phyloP scores from a whole-genome alignment of 2,797 vertebrate genomes.

The Synanceia verrucosa region DNA sequence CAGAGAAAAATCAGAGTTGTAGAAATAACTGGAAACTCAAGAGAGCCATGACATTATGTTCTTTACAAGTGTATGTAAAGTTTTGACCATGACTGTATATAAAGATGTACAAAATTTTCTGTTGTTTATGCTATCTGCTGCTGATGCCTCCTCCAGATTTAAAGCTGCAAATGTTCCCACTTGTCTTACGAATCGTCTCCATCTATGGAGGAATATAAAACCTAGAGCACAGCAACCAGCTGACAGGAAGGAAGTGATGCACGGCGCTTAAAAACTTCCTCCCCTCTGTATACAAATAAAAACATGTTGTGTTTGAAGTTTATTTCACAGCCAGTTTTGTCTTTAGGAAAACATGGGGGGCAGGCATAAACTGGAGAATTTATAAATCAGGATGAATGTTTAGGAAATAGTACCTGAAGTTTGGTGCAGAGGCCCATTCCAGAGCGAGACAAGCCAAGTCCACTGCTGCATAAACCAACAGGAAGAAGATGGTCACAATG shows the following conservation, averaged over 20 bases:
- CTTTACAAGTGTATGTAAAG: no score
- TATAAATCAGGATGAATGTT: constrained; percentile 72
- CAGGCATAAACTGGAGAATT: no score
- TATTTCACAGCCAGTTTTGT: constrained; percentile 24
- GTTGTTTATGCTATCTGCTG: constrained; percentile 8
- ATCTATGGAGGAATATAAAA: constrained; percentile 38
- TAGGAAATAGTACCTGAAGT: constrained; percentile 96
- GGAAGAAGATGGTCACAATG: constrained; percentile 92
- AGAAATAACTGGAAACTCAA: no score
- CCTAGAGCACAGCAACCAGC: constrained; percentile 14
- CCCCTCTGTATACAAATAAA: constrained; percentile 50
- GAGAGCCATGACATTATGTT: no score
- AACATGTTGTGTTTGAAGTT: constrained; percentile 42
- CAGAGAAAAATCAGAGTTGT: no score
- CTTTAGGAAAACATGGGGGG: constrained; percentile 30
- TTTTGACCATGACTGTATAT: no score
- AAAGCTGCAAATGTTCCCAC: constrained; percentile 29
- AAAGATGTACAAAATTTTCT: not conserved
- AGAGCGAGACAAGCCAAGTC: constrained; percentile 91
- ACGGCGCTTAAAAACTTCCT: constrained; percentile 48
- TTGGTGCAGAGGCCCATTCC: constrained; percentile 94
- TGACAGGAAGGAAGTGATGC: constrained; percentile 30
- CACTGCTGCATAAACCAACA: constrained; percentile 90
- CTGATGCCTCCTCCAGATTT: constrained; percentile 28
- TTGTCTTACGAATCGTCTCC: constrained; percentile 32